Conservation (phyloP, 2,113 vertebrate genomes). For the Menura novaehollandiae region DNA sequence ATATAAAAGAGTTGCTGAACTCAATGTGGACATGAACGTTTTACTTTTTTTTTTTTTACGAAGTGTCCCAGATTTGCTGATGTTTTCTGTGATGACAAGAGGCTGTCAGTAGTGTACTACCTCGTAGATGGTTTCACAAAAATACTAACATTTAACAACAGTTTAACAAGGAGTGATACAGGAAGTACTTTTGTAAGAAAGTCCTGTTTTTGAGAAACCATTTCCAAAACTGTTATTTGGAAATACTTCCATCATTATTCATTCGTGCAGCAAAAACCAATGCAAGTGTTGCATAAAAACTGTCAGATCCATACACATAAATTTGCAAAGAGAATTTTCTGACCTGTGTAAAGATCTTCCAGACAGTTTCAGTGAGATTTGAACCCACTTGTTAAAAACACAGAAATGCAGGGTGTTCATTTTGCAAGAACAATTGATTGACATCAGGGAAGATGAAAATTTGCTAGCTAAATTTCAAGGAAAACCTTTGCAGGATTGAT, state of each 20-base stretch:
- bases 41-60: background rate
- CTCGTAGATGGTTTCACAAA: background rate
- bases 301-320: background rate
- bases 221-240: background rate
- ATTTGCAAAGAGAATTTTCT: background rate
- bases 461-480: background rate
- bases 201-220: background rate
- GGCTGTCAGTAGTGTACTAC: background rate
- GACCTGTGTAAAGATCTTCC: background rate
- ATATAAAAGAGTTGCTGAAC: background rate
- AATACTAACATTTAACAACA: background rate
- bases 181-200: background rate
- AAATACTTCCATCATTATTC: background rate
- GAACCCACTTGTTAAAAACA: background rate
- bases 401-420: fast-evolving
- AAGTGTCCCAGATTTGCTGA: background rate
- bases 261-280: background rate
- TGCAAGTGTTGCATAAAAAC: background rate
- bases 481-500: background rate
- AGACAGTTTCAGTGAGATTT: background rate
- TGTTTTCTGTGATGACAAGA: background rate
- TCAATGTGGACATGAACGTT: background rate
- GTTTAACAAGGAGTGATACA: background rate
- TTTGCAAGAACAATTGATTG: background rate
- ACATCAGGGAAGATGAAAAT: background rate